Evolutionary conservation across 2,888 invertebrate genomes (phyloP).

Genomic region (Diachrysia chrysitis): DNA sequence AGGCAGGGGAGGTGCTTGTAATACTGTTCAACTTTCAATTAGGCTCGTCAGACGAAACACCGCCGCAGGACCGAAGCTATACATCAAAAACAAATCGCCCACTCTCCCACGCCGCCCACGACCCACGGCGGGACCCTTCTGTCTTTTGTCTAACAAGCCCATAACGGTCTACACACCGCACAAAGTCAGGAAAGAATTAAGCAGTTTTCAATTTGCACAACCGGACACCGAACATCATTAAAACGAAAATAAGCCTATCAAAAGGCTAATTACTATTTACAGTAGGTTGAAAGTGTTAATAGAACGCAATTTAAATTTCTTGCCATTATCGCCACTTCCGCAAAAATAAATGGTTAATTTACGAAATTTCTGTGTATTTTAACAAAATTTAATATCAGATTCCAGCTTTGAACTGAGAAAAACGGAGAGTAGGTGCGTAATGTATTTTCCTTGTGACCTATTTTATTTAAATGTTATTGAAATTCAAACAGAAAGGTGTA

Average conservation of each 20-base stretch:
- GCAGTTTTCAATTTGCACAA: constrained; percentile 23
- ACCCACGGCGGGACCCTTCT: constrained; percentile 1
- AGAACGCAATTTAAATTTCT: constrained; percentile 39
- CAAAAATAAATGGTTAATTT: constrained; percentile 34
- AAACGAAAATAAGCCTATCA: constrained; percentile 39
- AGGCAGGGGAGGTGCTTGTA: constrained; percentile 1
- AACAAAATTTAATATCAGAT: constrained; percentile 27
- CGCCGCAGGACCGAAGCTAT: constrained; percentile 6
- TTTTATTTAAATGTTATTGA: neutral
- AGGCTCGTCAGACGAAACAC: constrained; percentile 9
- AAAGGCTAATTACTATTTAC: constrained; percentile 42
- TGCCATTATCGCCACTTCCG: constrained; percentile 36
- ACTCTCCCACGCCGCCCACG: constrained; percentile 14
- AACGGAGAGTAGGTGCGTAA: constrained; percentile 11
- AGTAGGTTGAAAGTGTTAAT: constrained; percentile 37
- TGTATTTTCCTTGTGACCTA: constrained; percentile 2
- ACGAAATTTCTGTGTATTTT: constrained; percentile 27
- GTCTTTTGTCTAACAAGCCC: constrained; percentile 10
- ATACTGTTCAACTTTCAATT: constrained; percentile 16
- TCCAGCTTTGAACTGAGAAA: constrained; percentile 11
- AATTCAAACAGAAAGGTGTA: neutral
- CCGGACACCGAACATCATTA: constrained; percentile 34
- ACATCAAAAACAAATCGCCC: constrained; percentile 18
- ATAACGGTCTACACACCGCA: constrained; percentile 10
- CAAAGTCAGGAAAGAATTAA: constrained; percentile 10